Base-by-base conservation (phyloP, 2,797 vertebrate species). In the Siniperca undulata region DNA sequence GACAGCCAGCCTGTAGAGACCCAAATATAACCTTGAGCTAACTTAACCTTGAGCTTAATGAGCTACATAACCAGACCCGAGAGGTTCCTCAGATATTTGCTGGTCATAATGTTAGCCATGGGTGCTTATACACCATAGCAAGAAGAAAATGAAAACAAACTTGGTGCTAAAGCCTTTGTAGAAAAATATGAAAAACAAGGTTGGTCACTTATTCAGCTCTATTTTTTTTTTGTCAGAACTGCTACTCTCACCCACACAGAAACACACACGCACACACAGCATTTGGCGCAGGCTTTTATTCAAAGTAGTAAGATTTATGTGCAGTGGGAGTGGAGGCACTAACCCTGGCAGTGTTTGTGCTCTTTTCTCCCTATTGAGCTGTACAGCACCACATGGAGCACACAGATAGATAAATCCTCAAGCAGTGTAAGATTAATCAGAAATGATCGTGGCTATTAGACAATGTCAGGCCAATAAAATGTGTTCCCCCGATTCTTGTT, bases 21-120 rank as follows among this genome's bases (percentile, higher is more conserved):
- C 78, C 85, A 78, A 92, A 77, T 85, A 71, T 87, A 92, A 94
- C 91, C 92, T 94, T 94, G 85, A 89, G 88, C 86, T 82, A 86
- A 87, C 73, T 82, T 91, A 86, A 91, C 92, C 92, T 93, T 92
- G 84, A 86, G 92, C 89, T 90, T 89, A 92, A 91, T 89, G 83
- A 91, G 81, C 84, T 82, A 70, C 88, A 92, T 93, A 92, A 89
- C 66, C 85, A 86, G 77, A 74, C 90, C 83, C 88, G 17, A 20
- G 83, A 83, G 91, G 84, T 77, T 86, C 44, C 81, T 82, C 50
- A 78, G 74, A 88, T 92, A 84, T 89, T 88, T 83, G 74, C 85
- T 65, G 64, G 70, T 84, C 79, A 36, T 79, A 68, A 75, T 71
- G 72, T 91, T 77, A 48, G 71, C 70, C 40, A 50, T 56, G 69